A percentile compares a stretch with the other conserved stretches of the same genome.
Conservation (phyloP, 2,888 invertebrate species). For the Trichogramma evanescens region DNA sequence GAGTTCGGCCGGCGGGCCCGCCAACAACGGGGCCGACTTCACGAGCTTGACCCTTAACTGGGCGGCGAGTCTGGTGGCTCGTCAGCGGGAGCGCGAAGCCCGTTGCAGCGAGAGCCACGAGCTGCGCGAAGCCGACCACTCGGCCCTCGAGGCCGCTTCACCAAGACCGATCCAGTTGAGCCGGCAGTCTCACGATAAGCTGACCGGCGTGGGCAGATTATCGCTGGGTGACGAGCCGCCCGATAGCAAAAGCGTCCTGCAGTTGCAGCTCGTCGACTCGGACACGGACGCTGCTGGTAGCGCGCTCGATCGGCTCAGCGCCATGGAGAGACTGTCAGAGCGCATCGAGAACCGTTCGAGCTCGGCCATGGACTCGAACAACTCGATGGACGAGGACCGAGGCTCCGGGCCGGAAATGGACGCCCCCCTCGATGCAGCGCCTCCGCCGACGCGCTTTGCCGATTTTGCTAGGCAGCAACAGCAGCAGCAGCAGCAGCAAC, state of each 20-base stretch:
- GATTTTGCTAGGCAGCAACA: conserved; percentile 2
- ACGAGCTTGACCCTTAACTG: conserved; percentile 55
- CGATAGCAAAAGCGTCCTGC: conserved; percentile 23
- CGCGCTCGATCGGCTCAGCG: conserved; percentile 30
- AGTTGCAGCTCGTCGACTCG: neutral
- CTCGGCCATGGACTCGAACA: conserved; percentile 35
- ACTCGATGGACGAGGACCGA: conserved; percentile 38
- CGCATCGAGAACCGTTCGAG: conserved; percentile 39
- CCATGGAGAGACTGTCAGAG: conserved; percentile 39
- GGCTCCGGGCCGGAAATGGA: conserved; percentile 29
- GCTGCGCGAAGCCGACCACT: conserved; percentile 21
- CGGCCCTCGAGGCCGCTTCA: conserved; percentile 24
- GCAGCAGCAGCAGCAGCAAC: conserved; percentile 1
- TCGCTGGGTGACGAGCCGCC: conserved; percentile 26
- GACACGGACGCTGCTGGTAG: conserved; percentile 21
- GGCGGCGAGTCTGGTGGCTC: conserved; percentile 41
- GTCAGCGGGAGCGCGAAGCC: conserved; percentile 41
- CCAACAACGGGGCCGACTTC: conserved; percentile 31
- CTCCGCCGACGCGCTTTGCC: conserved; percentile 10
- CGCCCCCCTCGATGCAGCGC: conserved; percentile 13
- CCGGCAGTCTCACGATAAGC: conserved; percentile 21
- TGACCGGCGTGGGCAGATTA: conserved; percentile 19
- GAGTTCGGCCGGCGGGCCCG: conserved; percentile 42
- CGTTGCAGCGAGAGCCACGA: conserved; percentile 35
- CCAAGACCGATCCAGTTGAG: conserved; percentile 7